Evolutionary conservation across 2,113 vertebrate species (phyloP).

Genomic region (Leucopsar rothschildi): DNA sequence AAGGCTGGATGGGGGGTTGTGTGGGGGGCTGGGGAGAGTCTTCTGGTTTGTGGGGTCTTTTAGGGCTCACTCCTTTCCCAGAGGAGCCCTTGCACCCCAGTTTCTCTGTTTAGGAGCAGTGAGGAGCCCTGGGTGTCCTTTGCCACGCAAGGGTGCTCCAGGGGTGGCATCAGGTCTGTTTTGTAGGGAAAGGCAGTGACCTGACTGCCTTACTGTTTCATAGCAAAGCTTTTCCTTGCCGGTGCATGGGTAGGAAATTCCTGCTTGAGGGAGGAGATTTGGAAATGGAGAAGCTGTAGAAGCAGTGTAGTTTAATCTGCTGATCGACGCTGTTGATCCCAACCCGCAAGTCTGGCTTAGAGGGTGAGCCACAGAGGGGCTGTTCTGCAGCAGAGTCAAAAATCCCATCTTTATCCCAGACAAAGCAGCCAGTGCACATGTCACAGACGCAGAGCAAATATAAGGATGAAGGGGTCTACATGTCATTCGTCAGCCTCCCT

Average conservation of each 20-base stretch:
- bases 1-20: neutral
- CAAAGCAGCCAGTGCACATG: accelerated
- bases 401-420: slow-evolving; percentile 23
- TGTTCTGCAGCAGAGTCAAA: neutral
- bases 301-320: neutral
- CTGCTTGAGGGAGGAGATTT: neutral
- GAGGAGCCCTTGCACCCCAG: neutral
- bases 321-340: neutral
- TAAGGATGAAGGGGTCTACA: neutral
- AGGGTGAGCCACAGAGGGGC: neutral
- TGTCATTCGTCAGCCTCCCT: neutral
- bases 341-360: neutral
- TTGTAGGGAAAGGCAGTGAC: neutral
- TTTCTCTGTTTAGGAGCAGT: neutral
- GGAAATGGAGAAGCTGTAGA: neutral
- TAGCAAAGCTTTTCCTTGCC: neutral
- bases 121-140: neutral
- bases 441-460: neutral
- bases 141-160: neutral
- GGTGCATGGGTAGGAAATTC: neutral
- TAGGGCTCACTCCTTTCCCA: neutral
- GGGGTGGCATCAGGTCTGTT: accelerated
- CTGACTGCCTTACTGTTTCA: neutral
- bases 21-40: accelerated
- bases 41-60: neutral